Percentiles rank a stretch among this genome's conserved stretches.
Evolutionary conservation across 2,888 invertebrate species (phyloP).

Genomic region (Drosophila pseudotalamancana): DNA sequence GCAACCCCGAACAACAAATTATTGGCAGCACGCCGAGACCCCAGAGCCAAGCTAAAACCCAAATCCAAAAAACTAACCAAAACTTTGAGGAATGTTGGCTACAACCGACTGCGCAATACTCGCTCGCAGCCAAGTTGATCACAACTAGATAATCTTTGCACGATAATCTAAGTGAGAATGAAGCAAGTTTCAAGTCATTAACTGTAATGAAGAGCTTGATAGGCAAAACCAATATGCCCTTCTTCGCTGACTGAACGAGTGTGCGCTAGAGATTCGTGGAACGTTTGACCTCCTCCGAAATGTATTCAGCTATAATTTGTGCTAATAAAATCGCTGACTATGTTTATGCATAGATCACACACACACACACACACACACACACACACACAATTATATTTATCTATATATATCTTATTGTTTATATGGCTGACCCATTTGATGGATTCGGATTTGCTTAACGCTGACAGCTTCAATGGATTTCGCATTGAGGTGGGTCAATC

Average conservation of each 20-base stretch:
- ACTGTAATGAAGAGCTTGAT: too few relatives aligned
- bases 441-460: constrained; percentile 35
- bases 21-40: constrained; percentile 21
- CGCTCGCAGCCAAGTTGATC: neutral
- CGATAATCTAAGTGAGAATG: too few relatives aligned
- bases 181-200: too few relatives aligned
- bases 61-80: constrained; percentile 1
- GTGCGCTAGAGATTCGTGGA: constrained; percentile 9
- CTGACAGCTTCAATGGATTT: constrained; percentile 44
- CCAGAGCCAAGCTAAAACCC: constrained; percentile 1
- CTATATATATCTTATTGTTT: too few relatives aligned
- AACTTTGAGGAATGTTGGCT: neutral
- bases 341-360: constrained; percentile 32
- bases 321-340: constrained; percentile 56
- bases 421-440: constrained; percentile 59
- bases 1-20: constrained; percentile 26
- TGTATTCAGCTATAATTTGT: constrained; percentile 71
- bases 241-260: neutral
- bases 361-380: too few relatives aligned
- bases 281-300: constrained; percentile 54
- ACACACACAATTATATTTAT: too few relatives aligned
- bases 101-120: neutral
- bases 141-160: too few relatives aligned
- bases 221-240: neutral
- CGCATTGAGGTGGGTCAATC: constrained; percentile 59